phyloP scores from a whole-genome alignment of 2,113 vertebrate species.

The Siphamia tubifer region DNA sequence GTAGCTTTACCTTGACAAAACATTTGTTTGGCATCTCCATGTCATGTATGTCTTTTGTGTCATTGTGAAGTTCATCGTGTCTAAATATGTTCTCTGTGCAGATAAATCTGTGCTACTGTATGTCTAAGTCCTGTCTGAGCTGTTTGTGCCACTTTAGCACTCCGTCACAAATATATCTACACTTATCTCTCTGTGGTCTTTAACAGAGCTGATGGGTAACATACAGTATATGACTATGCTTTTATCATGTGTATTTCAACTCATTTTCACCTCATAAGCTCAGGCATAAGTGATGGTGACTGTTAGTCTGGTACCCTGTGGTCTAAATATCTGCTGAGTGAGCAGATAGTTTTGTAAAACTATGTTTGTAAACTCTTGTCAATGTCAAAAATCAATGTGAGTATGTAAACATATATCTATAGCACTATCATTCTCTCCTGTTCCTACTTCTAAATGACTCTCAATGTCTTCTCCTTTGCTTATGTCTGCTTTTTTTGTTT shows the following conservation, averaged over 20 bases:
- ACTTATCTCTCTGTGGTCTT: neutral
- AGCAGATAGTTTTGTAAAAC: constrained; percentile 41
- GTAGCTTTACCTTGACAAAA: constrained; percentile 6
- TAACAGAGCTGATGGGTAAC: constrained; percentile 47
- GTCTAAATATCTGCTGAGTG: constrained; percentile 37
- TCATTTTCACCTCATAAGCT: constrained; percentile 69
- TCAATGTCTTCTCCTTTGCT: constrained; percentile 88
- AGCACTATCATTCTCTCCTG: constrained; percentile 58
- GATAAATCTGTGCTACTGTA: constrained; percentile 69
- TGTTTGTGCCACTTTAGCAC: constrained; percentile 16
- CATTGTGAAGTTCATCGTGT: neutral
- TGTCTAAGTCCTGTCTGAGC: constrained; percentile 66
- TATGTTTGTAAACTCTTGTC: constrained; percentile 50
- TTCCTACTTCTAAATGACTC: constrained; percentile 77
- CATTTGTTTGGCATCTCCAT: constrained; percentile 34
- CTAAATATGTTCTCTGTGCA: constrained; percentile 30
- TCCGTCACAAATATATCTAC: constrained; percentile 5
- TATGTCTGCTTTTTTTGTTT: constrained; percentile 82
- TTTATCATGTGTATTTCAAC: constrained; percentile 56
- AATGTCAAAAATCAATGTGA: constrained; percentile 67
- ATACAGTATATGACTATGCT: constrained; percentile 63
- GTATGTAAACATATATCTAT: constrained; percentile 51
- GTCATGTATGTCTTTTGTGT: constrained; percentile 23
- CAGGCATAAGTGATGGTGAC: constrained; percentile 83
- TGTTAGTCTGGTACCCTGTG: constrained; percentile 36